Evolutionary conservation across 2,797 vertebrate genomes (phyloP).

Genomic region (Cryptoblepharus egeriae): DNA sequence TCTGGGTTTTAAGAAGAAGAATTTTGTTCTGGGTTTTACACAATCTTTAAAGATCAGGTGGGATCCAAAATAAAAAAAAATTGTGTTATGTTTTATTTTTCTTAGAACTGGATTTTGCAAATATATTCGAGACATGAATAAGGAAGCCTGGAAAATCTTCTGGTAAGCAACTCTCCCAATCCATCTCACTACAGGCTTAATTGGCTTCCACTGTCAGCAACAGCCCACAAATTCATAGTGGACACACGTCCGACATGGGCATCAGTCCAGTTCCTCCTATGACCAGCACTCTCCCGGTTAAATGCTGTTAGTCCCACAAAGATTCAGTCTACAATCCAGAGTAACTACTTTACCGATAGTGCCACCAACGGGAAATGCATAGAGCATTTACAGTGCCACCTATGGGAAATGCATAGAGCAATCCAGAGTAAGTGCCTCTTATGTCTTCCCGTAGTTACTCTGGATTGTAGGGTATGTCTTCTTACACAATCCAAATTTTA

Average conservation of each 20-base stretch:
- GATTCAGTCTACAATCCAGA: neutral
- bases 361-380: no score
- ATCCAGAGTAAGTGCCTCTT: no score
- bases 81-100: neutral
- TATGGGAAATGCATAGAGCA: no score
- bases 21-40: neutral
- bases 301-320: neutral
- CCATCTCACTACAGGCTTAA: neutral
- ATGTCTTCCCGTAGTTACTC: no score
- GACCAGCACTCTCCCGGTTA: no score
- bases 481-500: no score
- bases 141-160: neutral
- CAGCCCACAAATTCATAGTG: neutral
- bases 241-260: neutral
- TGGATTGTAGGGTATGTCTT: no score
- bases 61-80: neutral
- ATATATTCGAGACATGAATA: neutral
- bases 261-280: no score
- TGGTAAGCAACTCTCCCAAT: neutral
- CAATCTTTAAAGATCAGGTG: neutral
- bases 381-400: no score
- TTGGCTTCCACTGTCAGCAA: neutral
- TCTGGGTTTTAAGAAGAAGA: neutral
- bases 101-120: neutral
- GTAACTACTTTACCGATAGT: no score